Evolutionary conservation across 2,113 vertebrate species (phyloP).

Genomic region (Mormyrus iriodes): DNA sequence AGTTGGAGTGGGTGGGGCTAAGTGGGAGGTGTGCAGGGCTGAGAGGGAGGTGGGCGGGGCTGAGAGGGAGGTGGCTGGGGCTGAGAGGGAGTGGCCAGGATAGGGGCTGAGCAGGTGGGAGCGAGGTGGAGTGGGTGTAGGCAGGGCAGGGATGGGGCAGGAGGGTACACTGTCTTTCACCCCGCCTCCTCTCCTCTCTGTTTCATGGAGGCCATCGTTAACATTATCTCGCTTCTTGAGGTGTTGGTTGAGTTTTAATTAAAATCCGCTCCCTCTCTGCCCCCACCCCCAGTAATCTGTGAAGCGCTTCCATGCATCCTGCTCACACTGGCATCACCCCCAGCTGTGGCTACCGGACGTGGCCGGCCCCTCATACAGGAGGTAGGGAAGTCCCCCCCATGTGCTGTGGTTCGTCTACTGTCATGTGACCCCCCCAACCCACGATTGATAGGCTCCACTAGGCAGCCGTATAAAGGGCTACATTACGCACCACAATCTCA

Average conservation of each 20-base stretch:
- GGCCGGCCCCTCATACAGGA: not conserved
- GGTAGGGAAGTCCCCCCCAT: not conserved
- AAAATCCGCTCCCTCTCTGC: not conserved
- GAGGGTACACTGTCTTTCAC: not conserved
- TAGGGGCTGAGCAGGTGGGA: not conserved
- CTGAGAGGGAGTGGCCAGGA: too few species aligned
- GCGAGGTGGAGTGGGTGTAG: not conserved
- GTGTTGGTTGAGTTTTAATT: not conserved
- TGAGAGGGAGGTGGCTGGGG: too few species aligned
- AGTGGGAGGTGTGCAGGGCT: too few species aligned
- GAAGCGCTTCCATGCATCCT: not conserved
- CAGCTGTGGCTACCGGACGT: too few species aligned
- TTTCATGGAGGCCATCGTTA: not conserved
- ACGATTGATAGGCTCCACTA: not conserved
- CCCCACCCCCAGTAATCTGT: not conserved
- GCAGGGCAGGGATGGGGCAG: not conserved
- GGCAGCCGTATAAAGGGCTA: not conserved
- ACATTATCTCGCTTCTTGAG: not conserved
- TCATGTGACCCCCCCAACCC: not conserved
- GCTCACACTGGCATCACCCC: not conserved
- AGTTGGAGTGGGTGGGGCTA: not conserved
- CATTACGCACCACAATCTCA: not conserved
- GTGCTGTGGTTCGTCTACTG: not conserved
- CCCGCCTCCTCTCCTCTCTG: not conserved
- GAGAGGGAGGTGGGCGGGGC: too few species aligned